These are phyloP conservation scores for Apostichopus parvimensis DNA, from an alignment of 35 echinoderm and acorn worm species.

Conservation along the genomic window DNA sequence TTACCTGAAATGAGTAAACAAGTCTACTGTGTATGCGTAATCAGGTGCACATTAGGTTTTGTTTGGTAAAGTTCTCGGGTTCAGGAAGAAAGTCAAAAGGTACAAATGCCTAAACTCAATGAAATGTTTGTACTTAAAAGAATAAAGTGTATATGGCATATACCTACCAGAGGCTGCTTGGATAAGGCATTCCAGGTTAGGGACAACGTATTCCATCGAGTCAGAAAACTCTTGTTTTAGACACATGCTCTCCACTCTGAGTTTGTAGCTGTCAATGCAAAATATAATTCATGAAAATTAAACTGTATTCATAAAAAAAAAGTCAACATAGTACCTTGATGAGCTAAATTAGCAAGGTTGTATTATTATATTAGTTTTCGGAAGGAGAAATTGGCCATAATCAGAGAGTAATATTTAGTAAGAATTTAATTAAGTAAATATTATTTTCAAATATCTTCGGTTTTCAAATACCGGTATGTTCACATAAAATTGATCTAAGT, in stretches of 20 bases:
- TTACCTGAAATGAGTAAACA: no score
- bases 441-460: no score
- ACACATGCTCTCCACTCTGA: constrained; percentile 90
- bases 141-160: not conserved
- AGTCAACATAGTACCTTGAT: not conserved
- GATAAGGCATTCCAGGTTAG: constrained; percentile 82
- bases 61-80: no score
- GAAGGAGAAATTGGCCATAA: not conserved
- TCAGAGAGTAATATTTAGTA: not conserved
- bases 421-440: not conserved
- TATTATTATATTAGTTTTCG: not conserved
- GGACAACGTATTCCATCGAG: constrained; percentile 88
- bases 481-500: no score
- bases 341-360: not conserved
- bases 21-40: no score
- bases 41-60: no score
- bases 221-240: constrained; percentile 88
- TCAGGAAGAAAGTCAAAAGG: no score
- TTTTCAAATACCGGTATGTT: no score
- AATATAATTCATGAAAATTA: no score
- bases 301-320: not conserved
- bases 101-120: no score
- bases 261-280: constrained; percentile 71
- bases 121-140: no score
- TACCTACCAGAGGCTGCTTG: constrained; percentile 73